phyloP scores from a whole-genome alignment of 1,140 invertebrate genomes.

The Drosophila orosa region DNA sequence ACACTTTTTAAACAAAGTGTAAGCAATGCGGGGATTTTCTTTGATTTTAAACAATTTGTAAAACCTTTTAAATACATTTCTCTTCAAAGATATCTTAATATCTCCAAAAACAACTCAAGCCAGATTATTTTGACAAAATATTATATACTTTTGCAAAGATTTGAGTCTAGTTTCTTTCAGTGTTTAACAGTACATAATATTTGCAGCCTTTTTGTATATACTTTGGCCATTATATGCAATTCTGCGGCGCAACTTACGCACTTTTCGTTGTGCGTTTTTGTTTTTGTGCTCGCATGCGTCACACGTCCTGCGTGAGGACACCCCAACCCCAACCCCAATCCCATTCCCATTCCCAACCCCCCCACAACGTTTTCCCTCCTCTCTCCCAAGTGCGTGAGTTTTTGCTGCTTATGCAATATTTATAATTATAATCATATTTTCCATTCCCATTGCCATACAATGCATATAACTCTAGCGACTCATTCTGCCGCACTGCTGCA shows the following conservation, averaged over 20 bases:
- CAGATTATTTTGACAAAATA: not conserved
- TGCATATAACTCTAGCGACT: conserved; percentile 44
- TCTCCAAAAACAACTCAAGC: too few relatives aligned
- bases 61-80: not conserved
- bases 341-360: not conserved
- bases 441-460: conserved; percentile 50
- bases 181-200: conserved; percentile 22
- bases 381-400: conserved; percentile 30
- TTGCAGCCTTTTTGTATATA: conserved; percentile 24
- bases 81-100: not conserved
- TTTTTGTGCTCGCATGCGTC: conserved; percentile 71
- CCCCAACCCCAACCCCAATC: not conserved
- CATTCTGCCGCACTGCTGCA: conserved; percentile 51
- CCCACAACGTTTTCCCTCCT: too few relatives aligned
- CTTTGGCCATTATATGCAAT: conserved; percentile 56
- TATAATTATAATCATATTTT: conserved; percentile 67
- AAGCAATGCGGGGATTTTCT: not conserved
- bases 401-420: conserved; percentile 61
- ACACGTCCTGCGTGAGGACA: conserved; percentile 52
- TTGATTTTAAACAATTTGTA: not conserved
- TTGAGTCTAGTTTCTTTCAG: not conserved
- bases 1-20: not conserved
- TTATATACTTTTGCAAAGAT: accelerated
- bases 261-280: conserved; percentile 67
- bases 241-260: conserved; percentile 66